Evolutionary conservation across 2,797 vertebrate species (phyloP).

Genomic region (Pangasius krempfi): DNA sequence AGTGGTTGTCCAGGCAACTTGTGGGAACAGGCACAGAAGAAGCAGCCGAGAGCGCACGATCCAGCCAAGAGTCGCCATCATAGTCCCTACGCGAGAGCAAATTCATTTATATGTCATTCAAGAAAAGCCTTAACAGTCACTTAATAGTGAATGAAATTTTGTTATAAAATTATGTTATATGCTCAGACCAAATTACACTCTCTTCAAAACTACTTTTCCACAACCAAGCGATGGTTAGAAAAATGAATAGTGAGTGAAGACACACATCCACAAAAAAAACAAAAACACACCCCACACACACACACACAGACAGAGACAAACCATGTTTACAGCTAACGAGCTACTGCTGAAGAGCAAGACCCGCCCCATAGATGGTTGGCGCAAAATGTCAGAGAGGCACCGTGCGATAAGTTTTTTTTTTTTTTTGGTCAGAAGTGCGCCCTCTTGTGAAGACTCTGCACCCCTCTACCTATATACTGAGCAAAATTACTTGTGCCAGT

Average conservation of each 20-base stretch:
- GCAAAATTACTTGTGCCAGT: no score
- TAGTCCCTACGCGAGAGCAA: conserved; percentile 44
- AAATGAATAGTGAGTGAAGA: not conserved
- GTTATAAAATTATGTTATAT: not conserved
- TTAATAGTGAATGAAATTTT: not conserved
- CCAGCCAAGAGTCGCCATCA: conserved; percentile 61
- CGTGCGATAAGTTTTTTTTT: no score
- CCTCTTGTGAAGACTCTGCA: no score
- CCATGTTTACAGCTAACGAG: not conserved
- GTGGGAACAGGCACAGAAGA: conserved; percentile 67
- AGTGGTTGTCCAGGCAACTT: conserved; percentile 67
- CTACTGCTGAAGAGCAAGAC: not conserved
- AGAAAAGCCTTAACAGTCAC: no score
- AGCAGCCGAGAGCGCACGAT: conserved; percentile 65
- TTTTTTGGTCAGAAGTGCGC: no score
- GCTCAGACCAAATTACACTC: not conserved
- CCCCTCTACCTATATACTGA: no score
- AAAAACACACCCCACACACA: no score
- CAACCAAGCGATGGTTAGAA: not conserved
- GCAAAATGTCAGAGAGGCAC: no score
- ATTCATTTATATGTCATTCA: not conserved
- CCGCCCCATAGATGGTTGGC: no score
- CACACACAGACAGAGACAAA: not conserved
- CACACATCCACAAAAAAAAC: not conserved
- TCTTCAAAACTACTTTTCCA: not conserved